A percentile compares a stretch with the other conserved stretches of the same genome.
Evolutionary conservation across 2,888 invertebrate genomes (phyloP).

Genomic region (Clepsis dumicolana): DNA sequence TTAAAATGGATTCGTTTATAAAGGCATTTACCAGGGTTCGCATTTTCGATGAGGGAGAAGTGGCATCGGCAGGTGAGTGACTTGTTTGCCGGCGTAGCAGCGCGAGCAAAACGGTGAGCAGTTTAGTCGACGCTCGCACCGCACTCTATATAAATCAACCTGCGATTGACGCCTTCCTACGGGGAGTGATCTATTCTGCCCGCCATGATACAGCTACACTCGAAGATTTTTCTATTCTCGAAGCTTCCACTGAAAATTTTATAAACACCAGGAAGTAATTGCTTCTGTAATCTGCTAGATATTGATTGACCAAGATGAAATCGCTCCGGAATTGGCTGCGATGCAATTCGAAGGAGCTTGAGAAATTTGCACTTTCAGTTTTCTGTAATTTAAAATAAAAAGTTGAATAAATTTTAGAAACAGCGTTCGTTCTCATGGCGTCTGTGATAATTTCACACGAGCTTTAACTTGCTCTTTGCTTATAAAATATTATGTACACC

Average conservation of each 20-base stretch:
- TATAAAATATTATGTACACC: neutral
- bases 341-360: slow-evolving; percentile 22
- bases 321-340: slow-evolving; percentile 12
- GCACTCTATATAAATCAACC: slow-evolving; percentile 83
- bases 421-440: slow-evolving; percentile 5
- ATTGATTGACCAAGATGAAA: slow-evolving; percentile 25
- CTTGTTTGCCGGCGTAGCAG: slow-evolving; percentile 81
- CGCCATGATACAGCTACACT: slow-evolving; percentile 80
- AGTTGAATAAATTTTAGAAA: slow-evolving; percentile 10
- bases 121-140: slow-evolving; percentile 77
- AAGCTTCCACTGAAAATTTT: slow-evolving; percentile 23
- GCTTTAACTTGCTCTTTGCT: slow-evolving; percentile 10
- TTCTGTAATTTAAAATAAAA: slow-evolving; percentile 31
- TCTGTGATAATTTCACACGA: slow-evolving; percentile 18
- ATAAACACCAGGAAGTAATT: slow-evolving; percentile 21
- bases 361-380: slow-evolving; percentile 22
- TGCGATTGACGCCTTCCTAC: slow-evolving; percentile 84
- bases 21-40: slow-evolving; percentile 80
- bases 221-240: slow-evolving; percentile 69
- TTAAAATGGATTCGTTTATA: slow-evolving; percentile 84
- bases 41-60: slow-evolving; percentile 80
- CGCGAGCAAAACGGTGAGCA: slow-evolving; percentile 80
- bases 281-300: slow-evolving; percentile 13
- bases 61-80: slow-evolving; percentile 84
- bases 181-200: slow-evolving; percentile 84